phyloP scores from a whole-genome alignment of 2,797 vertebrate species.

The Capromys pilorides region DNA sequence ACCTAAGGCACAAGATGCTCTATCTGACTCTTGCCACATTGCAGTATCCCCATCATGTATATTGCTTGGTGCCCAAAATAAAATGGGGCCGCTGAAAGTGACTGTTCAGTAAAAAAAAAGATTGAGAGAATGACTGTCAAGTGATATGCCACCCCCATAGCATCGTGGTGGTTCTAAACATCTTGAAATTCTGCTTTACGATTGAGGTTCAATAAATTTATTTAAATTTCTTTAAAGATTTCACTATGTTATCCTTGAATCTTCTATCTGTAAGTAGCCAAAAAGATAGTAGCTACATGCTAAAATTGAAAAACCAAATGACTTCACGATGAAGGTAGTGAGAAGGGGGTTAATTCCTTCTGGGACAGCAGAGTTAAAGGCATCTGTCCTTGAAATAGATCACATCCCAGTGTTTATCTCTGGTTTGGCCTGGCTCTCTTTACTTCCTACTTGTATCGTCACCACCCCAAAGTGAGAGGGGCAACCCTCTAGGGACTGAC shows the following conservation, averaged over 20 bases:
- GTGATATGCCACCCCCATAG: neutral
- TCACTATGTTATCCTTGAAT: constrained; percentile 1
- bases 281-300: neutral
- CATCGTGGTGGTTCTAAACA: neutral
- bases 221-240: neutral
- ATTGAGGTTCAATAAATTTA: neutral
- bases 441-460: neutral
- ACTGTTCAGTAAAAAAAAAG: neutral
- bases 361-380: neutral
- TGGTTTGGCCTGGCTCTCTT: neutral
- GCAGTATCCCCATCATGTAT: neutral
- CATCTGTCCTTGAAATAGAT: neutral
- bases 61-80: neutral
- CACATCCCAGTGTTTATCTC: neutral
- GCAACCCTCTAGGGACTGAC: neutral
- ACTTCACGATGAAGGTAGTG: neutral
- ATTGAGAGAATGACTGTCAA: neutral
- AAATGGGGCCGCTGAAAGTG: neutral
- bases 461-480: neutral
- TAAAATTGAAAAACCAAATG: neutral
- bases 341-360: neutral
- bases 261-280: neutral
- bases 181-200: neutral
- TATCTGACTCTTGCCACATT: neutral
- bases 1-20: neutral